A percentile compares a stretch with the other conserved stretches of the same genome.
These are phyloP conservation scores for Coelinius sp. DNA, from an alignment of 2,888 invertebrate genomes.

Conservation along the genomic window DNA sequence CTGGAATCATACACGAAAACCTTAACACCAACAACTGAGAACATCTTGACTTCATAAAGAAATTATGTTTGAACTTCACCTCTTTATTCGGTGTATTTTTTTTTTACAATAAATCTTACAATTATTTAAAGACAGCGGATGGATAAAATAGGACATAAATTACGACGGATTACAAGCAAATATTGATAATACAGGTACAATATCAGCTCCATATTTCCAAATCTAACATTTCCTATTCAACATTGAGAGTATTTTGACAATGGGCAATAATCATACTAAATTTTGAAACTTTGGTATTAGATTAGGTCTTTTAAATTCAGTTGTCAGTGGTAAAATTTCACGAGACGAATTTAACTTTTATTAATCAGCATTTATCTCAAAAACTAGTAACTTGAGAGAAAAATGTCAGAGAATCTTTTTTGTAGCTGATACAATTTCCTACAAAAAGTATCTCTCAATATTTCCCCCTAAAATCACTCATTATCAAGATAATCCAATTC, in stretches of 20 bases:
- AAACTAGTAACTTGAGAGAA: too few species aligned
- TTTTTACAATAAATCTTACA: conserved; percentile 35
- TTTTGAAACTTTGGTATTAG: neutral
- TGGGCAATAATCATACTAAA: neutral
- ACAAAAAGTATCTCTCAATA: too few species aligned
- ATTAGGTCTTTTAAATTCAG: neutral
- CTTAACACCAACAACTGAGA: neutral
- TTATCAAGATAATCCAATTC: too few species aligned
- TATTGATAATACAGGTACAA: neutral
- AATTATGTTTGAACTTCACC: neutral
- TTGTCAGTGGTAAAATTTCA: too few species aligned
- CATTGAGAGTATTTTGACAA: neutral
- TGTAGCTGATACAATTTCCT: too few species aligned
- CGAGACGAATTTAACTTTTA: too few species aligned
- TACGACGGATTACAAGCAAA: conserved; percentile 11
- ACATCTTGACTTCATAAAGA: neutral
- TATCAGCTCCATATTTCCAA: neutral
- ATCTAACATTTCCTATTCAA: neutral
- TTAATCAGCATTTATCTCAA: too few species aligned
- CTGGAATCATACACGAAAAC: neutral
- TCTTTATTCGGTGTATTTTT: conserved; percentile 23
- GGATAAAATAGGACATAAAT: conserved; percentile 10
- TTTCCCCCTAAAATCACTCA: too few species aligned
- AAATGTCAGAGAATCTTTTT: too few species aligned
- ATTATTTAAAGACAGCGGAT: conserved; percentile 25